These are phyloP conservation scores for Eclectus roratus DNA, from an alignment of 2,113 vertebrate genomes.

Conservation along the genomic window DNA sequence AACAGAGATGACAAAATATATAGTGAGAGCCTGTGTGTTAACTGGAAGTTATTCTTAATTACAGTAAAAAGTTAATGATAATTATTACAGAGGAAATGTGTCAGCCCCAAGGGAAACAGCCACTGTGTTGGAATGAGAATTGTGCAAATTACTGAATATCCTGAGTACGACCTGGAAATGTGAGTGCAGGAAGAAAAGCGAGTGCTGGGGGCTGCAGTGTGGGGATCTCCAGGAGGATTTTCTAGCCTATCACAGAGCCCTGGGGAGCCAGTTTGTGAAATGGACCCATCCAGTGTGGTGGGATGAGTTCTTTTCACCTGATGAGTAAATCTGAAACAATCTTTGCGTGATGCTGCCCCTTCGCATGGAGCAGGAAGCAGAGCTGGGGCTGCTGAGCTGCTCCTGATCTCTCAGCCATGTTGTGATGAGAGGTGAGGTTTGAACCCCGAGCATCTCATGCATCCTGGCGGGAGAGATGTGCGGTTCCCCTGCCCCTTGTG, in stretches of 20 bases:
- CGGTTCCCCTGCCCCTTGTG: rapidly evolving
- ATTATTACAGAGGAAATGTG: neutral
- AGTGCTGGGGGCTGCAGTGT: neutral
- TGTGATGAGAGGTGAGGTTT: neutral
- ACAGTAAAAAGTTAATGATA: neutral
- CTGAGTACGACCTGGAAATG: neutral
- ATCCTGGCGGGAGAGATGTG: neutral
- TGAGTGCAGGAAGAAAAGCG: neutral
- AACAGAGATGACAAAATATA: neutral
- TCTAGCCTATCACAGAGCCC: rapidly evolving
- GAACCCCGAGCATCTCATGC: rapidly evolving
- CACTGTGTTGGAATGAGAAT: neutral
- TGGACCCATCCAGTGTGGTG: rapidly evolving
- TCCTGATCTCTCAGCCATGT: neutral
- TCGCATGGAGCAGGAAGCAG: rapidly evolving
- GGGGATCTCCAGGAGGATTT: rapidly evolving
- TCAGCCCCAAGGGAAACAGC: neutral
- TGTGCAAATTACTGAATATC: neutral
- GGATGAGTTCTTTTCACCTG: neutral
- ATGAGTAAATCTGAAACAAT: no score
- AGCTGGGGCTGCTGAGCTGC: neutral
- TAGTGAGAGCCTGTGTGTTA: neutral
- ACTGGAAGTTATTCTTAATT: neutral
- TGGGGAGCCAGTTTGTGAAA: rapidly evolving
- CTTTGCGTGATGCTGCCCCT: no score